Percentiles rank a stretch among this genome's conserved stretches.
These are phyloP conservation scores for Pachyuromys duprasi DNA, from an alignment of 2,797 vertebrate species.

Conservation along the genomic window DNA sequence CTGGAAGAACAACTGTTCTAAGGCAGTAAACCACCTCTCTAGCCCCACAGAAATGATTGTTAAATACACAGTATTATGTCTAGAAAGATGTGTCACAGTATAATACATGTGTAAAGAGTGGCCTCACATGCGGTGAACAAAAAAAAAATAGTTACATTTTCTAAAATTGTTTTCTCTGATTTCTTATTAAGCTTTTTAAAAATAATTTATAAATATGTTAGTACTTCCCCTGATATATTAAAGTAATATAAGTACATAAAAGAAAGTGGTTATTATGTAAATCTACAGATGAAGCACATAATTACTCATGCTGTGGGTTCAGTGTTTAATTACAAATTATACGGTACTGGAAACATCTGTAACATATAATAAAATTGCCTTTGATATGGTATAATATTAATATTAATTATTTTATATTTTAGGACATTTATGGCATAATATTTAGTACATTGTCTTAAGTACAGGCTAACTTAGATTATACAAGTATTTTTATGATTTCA, in stretches of 20 bases:
- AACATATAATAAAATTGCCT: neutral
- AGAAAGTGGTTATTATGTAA: constrained; percentile 64
- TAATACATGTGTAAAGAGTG: neutral
- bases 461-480: neutral
- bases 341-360: constrained; percentile 42
- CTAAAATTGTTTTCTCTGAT: neutral
- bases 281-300: constrained; percentile 39
- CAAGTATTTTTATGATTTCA: neutral
- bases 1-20: neutral
- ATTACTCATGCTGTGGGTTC: constrained; percentile 55
- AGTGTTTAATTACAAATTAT: constrained; percentile 63
- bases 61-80: neutral
- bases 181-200: neutral
- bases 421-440: neutral
- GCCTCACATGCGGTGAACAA: neutral
- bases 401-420: constrained; percentile 5
- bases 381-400: constrained; percentile 44
- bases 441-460: neutral
- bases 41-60: neutral
- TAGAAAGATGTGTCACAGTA: neutral
- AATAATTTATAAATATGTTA: constrained; percentile 35
- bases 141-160: neutral
- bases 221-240: neutral
- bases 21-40: neutral
- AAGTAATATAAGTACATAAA: constrained; percentile 28